Evolutionary conservation across 2,888 invertebrate species (phyloP).

Genomic region (Drosophila histrio): DNA sequence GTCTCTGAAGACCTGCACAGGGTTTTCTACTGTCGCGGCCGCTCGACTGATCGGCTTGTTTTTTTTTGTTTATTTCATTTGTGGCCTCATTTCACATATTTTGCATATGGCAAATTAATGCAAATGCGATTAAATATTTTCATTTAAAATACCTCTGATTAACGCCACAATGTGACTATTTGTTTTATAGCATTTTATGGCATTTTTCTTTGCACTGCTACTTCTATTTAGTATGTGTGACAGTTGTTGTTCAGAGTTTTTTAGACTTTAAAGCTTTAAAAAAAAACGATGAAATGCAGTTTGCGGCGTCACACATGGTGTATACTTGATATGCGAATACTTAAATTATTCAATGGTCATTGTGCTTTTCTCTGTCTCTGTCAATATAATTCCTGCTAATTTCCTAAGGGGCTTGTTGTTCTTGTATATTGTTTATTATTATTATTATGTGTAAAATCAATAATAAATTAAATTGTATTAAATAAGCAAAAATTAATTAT

Average conservation of each 20-base stretch:
- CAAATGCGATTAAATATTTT: slow-evolving; percentile 75
- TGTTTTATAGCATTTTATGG: slow-evolving; percentile 33
- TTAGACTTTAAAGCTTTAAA: slow-evolving; percentile 12
- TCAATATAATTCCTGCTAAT: neutral
- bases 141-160: slow-evolving; percentile 58
- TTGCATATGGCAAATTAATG: slow-evolving; percentile 63
- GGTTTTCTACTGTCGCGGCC: too few relatives aligned
- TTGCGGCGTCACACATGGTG: slow-evolving; percentile 31
- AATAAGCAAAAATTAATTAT: slow-evolving; percentile 79
- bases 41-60: too few relatives aligned
- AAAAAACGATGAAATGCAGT: neutral
- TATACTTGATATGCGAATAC: slow-evolving; percentile 44
- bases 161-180: slow-evolving; percentile 59
- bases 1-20: too few relatives aligned
- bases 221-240: neutral
- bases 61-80: slow-evolving; percentile 23
- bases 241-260: slow-evolving; percentile 26
- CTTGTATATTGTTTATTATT: slow-evolving; percentile 15
- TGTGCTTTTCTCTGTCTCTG: neutral
- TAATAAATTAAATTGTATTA: slow-evolving; percentile 74
- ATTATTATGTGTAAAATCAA: slow-evolving; percentile 58
- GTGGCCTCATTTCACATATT: slow-evolving; percentile 22
- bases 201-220: neutral
- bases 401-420: slow-evolving; percentile 7
- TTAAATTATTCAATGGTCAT: slow-evolving; percentile 14